Conservation (phyloP, 1,140 invertebrate species). For the Muscidifurax raptorellus region DNA sequence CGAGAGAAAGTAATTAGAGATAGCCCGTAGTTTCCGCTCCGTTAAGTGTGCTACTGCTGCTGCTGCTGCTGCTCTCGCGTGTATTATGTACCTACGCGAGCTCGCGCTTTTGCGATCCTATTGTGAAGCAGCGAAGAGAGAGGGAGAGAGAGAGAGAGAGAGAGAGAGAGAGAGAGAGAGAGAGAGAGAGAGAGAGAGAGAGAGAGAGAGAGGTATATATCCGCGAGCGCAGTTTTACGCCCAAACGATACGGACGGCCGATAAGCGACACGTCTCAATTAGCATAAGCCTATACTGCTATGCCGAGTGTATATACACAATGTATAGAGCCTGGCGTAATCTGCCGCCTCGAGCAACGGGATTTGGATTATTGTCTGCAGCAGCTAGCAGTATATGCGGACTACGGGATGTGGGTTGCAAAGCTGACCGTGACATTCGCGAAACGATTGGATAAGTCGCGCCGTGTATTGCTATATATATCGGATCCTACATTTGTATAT, state of each 20-base stretch:
- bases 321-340: neutral
- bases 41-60: conserved; percentile 70
- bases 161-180: neutral
- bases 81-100: neutral
- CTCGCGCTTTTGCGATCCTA: conserved; percentile 55
- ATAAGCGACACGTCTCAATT: conserved; percentile 21
- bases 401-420: neutral
- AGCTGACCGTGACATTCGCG: neutral
- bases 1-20: conserved; percentile 73
- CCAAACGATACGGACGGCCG: neutral
- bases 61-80: conserved; percentile 59
- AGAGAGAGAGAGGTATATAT: neutral
- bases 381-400: too few relatives aligned
- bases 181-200: neutral
- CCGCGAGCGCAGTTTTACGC: neutral
- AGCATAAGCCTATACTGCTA: conserved; percentile 5
- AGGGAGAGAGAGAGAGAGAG: neutral
- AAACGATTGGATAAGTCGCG: neutral
- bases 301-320: neutral
- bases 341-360: neutral
- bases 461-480: too few relatives aligned
- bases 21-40: conserved; percentile 68
- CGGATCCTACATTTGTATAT: neutral
- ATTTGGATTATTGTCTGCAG: neutral
- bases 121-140: conserved; percentile 33